phyloP scores from a whole-genome alignment of 2,888 invertebrate species.

The Eumerus sabulonum region DNA sequence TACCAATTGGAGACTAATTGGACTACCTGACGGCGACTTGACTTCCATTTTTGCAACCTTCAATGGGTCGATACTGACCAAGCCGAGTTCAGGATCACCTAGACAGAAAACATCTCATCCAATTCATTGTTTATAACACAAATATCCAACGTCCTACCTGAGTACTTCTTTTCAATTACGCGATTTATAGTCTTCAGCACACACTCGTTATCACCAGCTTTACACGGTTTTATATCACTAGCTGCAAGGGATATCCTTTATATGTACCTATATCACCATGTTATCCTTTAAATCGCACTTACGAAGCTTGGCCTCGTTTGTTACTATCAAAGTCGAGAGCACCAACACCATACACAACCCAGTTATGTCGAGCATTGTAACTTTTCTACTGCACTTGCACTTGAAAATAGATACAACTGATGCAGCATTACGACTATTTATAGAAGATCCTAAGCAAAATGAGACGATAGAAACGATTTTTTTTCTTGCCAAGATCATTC shows the following conservation, averaged over 20 bases:
- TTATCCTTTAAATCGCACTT: conserved; percentile 12
- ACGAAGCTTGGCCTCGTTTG: conserved; percentile 39
- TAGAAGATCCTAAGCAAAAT: not conserved
- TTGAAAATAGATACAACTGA: not conserved
- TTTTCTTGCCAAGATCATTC: no score
- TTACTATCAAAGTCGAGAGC: conserved; percentile 10
- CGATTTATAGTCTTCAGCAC: conserved; percentile 61
- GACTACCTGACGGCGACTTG: conserved; percentile 74
- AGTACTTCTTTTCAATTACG: conserved; percentile 52
- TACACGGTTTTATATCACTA: conserved; percentile 55
- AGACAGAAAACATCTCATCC: not conserved
- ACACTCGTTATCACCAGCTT: conserved; percentile 48
- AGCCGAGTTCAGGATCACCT: conserved; percentile 72
- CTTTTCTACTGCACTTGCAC: conserved; percentile 4
- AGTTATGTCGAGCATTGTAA: conserved; percentile 1
- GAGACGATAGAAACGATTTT: no score
- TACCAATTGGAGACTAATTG: conserved; percentile 75
- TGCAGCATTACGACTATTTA: conserved; percentile 21
- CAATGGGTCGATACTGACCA: conserved; percentile 74
- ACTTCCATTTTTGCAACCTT: conserved; percentile 71
- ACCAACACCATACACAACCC: conserved; percentile 8
- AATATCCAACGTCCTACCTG: conserved; percentile 12
- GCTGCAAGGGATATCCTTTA: conserved; percentile 42
- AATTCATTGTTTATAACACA: not conserved
- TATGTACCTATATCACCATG: not conserved